Base-by-base conservation (phyloP, 2,113 vertebrate genomes). In the Oceanodroma tethys region DNA sequence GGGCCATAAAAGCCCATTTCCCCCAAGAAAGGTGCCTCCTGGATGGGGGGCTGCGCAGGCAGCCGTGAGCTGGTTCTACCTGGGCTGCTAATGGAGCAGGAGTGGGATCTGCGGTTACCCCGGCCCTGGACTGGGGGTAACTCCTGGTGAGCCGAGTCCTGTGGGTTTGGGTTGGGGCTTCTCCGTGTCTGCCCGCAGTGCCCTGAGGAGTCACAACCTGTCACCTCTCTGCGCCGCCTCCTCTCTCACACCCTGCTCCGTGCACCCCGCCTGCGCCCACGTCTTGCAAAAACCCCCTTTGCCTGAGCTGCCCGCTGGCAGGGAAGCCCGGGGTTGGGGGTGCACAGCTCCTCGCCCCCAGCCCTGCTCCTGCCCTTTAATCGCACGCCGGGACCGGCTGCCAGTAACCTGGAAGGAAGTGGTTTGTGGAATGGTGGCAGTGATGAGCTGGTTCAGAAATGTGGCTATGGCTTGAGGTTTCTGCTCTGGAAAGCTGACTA, bases 391-490 rank as follows among this genome's bases (percentile, higher is more conserved):
- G 26, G 11, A 7, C 79, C 0, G 2, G 84, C 91, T 98, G 98
- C 97, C 96, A 75, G 97, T 90, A 91, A 92, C 8, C 43, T 68
- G 88, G 81, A 25, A 94, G 98, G 98, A 98, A 98, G 98, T 92
- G 98, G 98, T 98, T 97, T 98, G 97, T 58, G 98, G 89, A 93
- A 72, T 1, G 21, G 88, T 70, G 95, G 86, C 55, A 65, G 58
- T 0, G 58, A 84, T 15, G 38, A 71, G 79, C 63, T 3, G 4
- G 93, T 42, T 87, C 67, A 74, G 72, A 88, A 20, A 10, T 63
- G 97, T 19, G 97, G 97, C 97, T 55, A n/a, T 43, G 59, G 95
- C 93, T 81, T 97, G 97, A 96, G 97, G 98, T 97, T 97, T 97
- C 90, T 90, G 94, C 97, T 86, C 76, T 93, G 98, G 90, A 97